These are phyloP conservation scores for Percina caprodes DNA, from an alignment of 2,113 vertebrate species.

Conservation along the genomic window DNA sequence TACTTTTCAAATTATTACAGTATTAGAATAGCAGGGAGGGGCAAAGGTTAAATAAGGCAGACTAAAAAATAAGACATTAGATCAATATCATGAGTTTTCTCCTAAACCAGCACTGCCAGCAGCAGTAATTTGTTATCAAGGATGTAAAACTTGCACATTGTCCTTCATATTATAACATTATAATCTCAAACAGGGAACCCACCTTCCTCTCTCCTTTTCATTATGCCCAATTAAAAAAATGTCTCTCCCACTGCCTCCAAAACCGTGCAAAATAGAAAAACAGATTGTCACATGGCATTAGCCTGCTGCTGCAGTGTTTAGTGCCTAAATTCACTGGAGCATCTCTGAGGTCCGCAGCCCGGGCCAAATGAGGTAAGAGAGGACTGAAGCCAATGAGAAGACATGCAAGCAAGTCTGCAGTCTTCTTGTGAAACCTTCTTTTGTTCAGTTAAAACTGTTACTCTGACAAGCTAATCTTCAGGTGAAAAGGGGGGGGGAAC, in stretches of 20 bases:
- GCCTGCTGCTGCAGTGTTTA: slow-evolving; percentile 42
- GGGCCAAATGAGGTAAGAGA: slow-evolving; percentile 55
- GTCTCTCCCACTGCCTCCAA: slow-evolving; percentile 49
- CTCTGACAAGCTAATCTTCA: not conserved
- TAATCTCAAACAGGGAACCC: slow-evolving; percentile 27
- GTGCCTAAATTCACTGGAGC: slow-evolving; percentile 63
- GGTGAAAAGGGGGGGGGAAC: not conserved
- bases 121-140: not conserved
- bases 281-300: slow-evolving; percentile 77
- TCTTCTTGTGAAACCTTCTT: slow-evolving; percentile 7
- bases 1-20: not conserved
- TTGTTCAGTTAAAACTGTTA: slow-evolving; percentile 4
- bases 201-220: slow-evolving; percentile 51
- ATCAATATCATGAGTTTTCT: not conserved
- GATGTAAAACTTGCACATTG: slow-evolving; percentile 19
- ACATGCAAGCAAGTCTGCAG: slow-evolving; percentile 4
- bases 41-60: not conserved
- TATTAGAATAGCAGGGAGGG: not conserved
- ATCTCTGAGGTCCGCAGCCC: slow-evolving; percentile 50
- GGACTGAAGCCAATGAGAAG: slow-evolving; percentile 32
- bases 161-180: slow-evolving; percentile 14
- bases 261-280: slow-evolving; percentile 71
- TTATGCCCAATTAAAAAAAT: slow-evolving; percentile 78
- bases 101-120: not conserved
- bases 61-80: not conserved